phyloP scores from a whole-genome alignment of 2,797 vertebrate species.

The Catostomus latipinnis region DNA sequence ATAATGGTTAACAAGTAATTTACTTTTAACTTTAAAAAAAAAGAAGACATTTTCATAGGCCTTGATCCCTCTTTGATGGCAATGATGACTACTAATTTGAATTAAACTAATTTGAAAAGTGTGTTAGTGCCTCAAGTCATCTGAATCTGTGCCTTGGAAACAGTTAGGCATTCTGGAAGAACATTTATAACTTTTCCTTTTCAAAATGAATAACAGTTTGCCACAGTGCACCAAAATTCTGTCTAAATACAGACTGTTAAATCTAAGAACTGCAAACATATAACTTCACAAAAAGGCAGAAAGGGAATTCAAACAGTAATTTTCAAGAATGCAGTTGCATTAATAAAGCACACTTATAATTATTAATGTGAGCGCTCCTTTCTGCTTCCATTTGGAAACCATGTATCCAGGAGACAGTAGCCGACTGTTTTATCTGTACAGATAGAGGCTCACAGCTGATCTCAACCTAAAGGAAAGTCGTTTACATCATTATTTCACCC shows the following conservation, averaged over 20 bases:
- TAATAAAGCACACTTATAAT: constrained; percentile 11
- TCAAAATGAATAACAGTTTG: neutral
- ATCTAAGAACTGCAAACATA: neutral
- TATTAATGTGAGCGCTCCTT: neutral
- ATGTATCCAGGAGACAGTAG: neutral
- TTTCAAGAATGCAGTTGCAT: neutral
- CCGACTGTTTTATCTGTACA: neutral
- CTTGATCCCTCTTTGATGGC: constrained; percentile 34
- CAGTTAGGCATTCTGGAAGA: neutral
- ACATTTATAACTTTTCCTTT: constrained; percentile 18
- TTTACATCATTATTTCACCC: constrained; percentile 23
- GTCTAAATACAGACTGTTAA: neutral
- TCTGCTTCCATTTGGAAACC: constrained; percentile 11
- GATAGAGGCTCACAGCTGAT: neutral
- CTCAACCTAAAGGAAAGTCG: neutral
- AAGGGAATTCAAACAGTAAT: neutral
- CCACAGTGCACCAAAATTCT: neutral
- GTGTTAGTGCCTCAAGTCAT: constrained; percentile 6
- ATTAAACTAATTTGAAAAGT: constrained; percentile 16
- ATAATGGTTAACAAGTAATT: neutral
- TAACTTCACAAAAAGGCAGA: neutral
- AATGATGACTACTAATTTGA: neutral
- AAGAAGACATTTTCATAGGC: neutral
- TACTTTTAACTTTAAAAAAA: neutral
- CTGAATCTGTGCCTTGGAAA: constrained; percentile 22